phyloP scores from a whole-genome alignment of 2,888 invertebrate species.

The Girardia tigrina region DNA sequence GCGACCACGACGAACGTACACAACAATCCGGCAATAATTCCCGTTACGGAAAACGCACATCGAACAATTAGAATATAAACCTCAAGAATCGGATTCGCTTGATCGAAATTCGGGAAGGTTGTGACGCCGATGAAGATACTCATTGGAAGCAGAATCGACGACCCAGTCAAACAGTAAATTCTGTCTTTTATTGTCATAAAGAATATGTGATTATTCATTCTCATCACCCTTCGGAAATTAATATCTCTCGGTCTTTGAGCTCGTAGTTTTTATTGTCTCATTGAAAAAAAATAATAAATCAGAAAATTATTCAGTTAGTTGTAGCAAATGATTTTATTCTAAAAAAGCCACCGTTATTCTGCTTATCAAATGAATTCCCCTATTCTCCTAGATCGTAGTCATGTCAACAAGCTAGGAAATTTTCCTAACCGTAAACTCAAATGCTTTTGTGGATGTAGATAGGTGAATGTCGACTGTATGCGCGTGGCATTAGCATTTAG shows the following conservation, averaged over 20 bases:
- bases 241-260: too few relatives aligned
- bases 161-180: constrained; percentile 14
- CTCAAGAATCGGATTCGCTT: constrained; percentile 1
- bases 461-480: constrained; percentile 15
- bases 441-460: constrained; percentile 1
- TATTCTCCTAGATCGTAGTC: neutral
- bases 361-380: constrained; percentile 5
- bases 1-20: constrained; percentile 31
- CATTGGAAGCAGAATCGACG: constrained; percentile 29
- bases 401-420: constrained; percentile 20
- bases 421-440: constrained; percentile 23
- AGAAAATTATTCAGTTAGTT: neutral
- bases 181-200: constrained; percentile 28
- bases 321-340: constrained; percentile 6
- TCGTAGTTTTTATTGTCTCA: too few relatives aligned
- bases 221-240: neutral
- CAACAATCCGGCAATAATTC: constrained; percentile 23
- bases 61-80: constrained; percentile 28
- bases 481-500: constrained; percentile 8
- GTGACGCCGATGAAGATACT: constrained; percentile 27
- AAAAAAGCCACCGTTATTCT: neutral
- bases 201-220: constrained; percentile 23
- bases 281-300: constrained; percentile 14
- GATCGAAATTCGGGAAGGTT: constrained; percentile 24
- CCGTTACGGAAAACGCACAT: constrained; percentile 17